Percentiles rank a stretch among this genome's conserved stretches.
phyloP scores from a whole-genome alignment of 2,113 vertebrate species.

The Sylvietta virens region DNA sequence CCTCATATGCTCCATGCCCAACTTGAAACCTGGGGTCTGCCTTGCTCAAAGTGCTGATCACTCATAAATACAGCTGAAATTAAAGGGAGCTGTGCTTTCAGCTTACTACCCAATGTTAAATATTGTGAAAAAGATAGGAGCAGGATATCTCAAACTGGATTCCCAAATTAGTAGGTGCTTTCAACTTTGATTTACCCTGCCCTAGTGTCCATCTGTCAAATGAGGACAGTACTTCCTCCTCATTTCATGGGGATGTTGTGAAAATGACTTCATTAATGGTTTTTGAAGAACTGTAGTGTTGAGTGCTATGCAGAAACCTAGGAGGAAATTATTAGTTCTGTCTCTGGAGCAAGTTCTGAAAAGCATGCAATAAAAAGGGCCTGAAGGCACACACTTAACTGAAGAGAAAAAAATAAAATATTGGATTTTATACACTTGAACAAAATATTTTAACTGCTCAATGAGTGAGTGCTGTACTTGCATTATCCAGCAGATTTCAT shows the following conservation, averaged over 20 bases:
- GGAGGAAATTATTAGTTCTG: constrained; percentile 30
- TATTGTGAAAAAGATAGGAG: neutral
- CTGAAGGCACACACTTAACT: neutral
- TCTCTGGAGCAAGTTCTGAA: constrained; percentile 32
- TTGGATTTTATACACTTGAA: neutral
- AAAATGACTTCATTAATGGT: constrained; percentile 50
- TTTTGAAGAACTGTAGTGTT: neutral
- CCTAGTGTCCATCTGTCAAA: neutral
- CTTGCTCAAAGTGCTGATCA: neutral
- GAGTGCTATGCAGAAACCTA: neutral
- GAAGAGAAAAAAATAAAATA: neutral
- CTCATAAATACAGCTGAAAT: neutral
- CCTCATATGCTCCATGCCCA: accelerated
- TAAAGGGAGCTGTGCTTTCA: neutral
- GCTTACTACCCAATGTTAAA: neutral
- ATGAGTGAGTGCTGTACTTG: neutral
- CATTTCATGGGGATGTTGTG: neutral
- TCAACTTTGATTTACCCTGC: neutral
- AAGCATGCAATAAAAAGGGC: constrained; percentile 1
- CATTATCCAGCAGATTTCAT: neutral
- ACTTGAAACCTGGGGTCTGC: neutral
- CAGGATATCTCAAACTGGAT: neutral
- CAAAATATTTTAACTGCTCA: neutral
- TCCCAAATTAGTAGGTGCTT: neutral
- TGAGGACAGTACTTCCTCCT: neutral